A percentile compares a stretch with the other conserved stretches of the same genome.
Conservation (phyloP, 2,888 invertebrate genomes). For the Tachina fera region DNA sequence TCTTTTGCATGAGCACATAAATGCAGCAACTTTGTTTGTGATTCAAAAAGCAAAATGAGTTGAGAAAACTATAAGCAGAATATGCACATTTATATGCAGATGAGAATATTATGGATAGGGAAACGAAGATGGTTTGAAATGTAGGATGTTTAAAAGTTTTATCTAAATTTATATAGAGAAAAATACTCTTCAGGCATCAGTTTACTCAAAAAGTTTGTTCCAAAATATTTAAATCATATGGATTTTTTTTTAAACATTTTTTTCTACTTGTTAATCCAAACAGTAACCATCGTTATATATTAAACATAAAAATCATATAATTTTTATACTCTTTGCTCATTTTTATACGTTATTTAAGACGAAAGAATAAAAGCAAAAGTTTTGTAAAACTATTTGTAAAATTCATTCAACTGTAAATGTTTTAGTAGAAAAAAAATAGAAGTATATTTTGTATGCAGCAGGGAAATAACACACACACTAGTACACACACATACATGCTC, state of each 20-base stretch:
- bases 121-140: neutral
- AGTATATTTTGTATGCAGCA: slow-evolving; percentile 22
- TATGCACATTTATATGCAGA: slow-evolving; percentile 5
- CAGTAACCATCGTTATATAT: neutral
- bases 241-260: no score
- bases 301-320: neutral
- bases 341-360: neutral
- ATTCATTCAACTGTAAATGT: slow-evolving; percentile 69
- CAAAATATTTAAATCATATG: no score
- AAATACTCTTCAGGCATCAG: no score
- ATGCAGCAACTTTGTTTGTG: slow-evolving; percentile 40
- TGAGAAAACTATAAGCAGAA: neutral
- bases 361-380: slow-evolving; percentile 3
- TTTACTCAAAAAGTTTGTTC: no score
- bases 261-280: neutral
- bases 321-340: neutral
- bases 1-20: neutral
- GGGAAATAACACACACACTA: neutral
- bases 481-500: neutral
- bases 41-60: slow-evolving; percentile 1
- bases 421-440: slow-evolving; percentile 20
- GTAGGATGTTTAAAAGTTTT: neutral
- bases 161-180: no score
- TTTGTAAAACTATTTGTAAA: slow-evolving; percentile 68
- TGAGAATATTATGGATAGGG: neutral